phyloP scores from a whole-genome alignment of 2,113 vertebrate genomes.

The Amia ocellicauda region DNA sequence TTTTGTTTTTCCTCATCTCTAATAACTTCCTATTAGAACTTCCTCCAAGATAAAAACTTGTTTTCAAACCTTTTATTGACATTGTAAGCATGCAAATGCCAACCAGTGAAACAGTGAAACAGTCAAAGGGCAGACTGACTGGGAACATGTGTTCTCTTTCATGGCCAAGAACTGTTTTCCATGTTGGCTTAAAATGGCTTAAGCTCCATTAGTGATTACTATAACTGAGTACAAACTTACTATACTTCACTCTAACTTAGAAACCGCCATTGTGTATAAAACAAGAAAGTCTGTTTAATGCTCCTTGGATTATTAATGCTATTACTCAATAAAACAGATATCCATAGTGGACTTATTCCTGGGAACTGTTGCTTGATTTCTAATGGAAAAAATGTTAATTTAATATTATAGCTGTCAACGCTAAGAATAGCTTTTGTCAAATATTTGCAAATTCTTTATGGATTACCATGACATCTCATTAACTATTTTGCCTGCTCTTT shows the following conservation, averaged over 20 bases:
- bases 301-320: not conserved
- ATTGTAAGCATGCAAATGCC: not conserved
- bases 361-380: not conserved
- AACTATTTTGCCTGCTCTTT: not conserved
- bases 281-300: not conserved
- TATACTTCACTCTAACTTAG: not conserved
- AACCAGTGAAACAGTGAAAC: not conserved
- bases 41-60: not conserved
- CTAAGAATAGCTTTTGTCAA: not conserved
- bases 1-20: too few relatives aligned
- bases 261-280: not conserved
- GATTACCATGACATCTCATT: not conserved
- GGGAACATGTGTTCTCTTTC: not conserved
- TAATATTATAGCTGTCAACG: not conserved
- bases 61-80: conserved; percentile 3
- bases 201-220: not conserved
- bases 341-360: not conserved
- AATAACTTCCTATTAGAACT: not conserved
- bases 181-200: not conserved
- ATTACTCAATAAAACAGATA: too few relatives aligned
- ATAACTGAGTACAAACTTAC: not conserved
- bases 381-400: not conserved
- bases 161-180: not conserved
- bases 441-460: conserved; percentile 20
- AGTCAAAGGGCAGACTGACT: not conserved